Evolutionary conservation across 2,797 vertebrate genomes (phyloP).

Genomic region (Helostoma temminkii): DNA sequence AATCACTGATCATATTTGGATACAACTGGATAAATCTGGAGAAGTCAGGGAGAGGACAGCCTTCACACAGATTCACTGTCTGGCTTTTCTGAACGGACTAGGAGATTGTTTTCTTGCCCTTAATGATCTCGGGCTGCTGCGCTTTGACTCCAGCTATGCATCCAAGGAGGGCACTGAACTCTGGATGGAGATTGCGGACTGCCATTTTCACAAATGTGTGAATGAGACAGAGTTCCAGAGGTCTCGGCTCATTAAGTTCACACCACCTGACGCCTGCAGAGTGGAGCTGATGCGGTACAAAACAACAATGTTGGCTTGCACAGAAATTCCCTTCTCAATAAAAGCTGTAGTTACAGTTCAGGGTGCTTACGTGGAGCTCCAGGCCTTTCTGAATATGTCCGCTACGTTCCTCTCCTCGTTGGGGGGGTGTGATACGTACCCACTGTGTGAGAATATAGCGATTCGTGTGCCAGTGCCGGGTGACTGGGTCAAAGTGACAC

Average conservation of each 20-base stretch:
- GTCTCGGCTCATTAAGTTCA: conserved; percentile 90
- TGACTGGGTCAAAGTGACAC: conserved; percentile 92
- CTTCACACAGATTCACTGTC: conserved; percentile 90
- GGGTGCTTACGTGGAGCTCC: conserved; percentile 94
- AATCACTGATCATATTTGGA: conserved; percentile 94
- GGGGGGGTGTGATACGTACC: conserved; percentile 64
- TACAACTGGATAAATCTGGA: conserved; percentile 88
- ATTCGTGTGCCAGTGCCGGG: conserved; percentile 92
- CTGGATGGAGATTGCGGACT: conserved; percentile 90
- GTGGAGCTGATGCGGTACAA: conserved; percentile 95
- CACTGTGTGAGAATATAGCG: conserved; percentile 90
- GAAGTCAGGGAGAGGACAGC: conserved; percentile 84
- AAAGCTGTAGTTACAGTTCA: conserved; percentile 93
- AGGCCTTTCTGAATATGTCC: conserved; percentile 93
- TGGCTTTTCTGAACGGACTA: conserved; percentile 90
- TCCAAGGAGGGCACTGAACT: conserved; percentile 83
- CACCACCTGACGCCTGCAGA: conserved; percentile 89
- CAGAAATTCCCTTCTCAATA: conserved; percentile 90
- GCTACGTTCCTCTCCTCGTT: conserved; percentile 65
- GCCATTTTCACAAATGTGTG: conserved; percentile 90
- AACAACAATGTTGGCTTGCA: conserved; percentile 77
- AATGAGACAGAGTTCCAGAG: conserved; percentile 87
- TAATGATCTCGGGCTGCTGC: conserved; percentile 90
- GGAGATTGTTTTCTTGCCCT: conserved; percentile 93
- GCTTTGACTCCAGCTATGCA: conserved; percentile 84